Evolutionary conservation across 2,113 vertebrate species (phyloP).

Genomic region (Thomomys bottae): DNA sequence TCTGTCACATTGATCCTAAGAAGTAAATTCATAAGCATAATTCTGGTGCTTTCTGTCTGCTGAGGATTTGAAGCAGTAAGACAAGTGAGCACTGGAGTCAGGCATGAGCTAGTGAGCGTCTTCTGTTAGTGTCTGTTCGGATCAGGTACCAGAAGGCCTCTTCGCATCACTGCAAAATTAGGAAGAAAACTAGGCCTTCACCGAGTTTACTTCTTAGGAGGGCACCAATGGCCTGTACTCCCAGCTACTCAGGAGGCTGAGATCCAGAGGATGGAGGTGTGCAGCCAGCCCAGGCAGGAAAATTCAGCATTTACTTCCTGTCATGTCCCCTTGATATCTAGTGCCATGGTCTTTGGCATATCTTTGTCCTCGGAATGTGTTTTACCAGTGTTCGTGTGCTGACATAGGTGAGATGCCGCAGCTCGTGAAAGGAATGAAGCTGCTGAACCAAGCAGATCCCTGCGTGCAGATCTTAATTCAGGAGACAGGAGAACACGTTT

Average conservation of each 20-base stretch:
- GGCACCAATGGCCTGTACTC: too few relatives aligned
- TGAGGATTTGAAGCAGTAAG: background rate
- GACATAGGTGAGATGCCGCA: slow-evolving; percentile 95
- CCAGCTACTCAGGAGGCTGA: too few relatives aligned
- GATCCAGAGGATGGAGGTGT: too few relatives aligned
- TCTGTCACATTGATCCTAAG: background rate
- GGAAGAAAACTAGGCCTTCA: background rate
- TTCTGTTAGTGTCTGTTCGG: background rate
- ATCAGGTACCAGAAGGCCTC: background rate
- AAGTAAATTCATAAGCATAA: background rate
- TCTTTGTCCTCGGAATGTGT: accelerated
- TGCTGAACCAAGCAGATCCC: slow-evolving; percentile 97
- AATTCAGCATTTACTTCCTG: too few relatives aligned
- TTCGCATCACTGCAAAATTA: background rate
- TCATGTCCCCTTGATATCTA: background rate
- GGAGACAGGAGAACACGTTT: slow-evolving; percentile 97
- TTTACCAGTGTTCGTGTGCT: slow-evolving; percentile 40
- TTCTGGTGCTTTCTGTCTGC: background rate
- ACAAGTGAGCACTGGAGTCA: background rate
- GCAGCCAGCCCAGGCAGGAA: too few relatives aligned
- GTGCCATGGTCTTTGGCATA: background rate
- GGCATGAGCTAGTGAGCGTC: background rate
- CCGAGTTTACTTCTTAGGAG: too few relatives aligned
- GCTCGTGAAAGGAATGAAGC: slow-evolving; percentile 95
- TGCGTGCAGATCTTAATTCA: slow-evolving; percentile 97